Evolutionary conservation across 2,113 vertebrate species (phyloP).

Genomic region (Antennarius striatus): DNA sequence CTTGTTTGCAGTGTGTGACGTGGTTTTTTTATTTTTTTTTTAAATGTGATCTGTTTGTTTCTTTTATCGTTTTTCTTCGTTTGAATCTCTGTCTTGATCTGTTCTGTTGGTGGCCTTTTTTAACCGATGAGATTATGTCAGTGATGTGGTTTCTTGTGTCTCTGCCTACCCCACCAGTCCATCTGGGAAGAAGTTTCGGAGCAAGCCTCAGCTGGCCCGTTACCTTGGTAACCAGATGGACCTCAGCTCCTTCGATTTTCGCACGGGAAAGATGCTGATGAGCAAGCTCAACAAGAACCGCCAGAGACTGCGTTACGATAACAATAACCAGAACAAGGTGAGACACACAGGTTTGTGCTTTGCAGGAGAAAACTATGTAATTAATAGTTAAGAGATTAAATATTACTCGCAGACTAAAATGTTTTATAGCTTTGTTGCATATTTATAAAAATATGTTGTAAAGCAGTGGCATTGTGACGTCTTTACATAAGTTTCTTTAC

Average conservation of each 20-base stretch:
- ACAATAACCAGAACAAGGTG: conserved; percentile 94
- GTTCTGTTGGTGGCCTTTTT: background rate
- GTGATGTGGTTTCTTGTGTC: conserved; percentile 23
- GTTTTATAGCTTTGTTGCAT: too few species aligned
- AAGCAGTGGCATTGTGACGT: too few species aligned
- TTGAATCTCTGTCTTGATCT: background rate
- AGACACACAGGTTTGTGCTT: conserved; percentile 6
- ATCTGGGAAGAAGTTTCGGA: conserved; percentile 98
- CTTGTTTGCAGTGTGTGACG: conserved; percentile 12
- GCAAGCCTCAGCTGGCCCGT: conserved; percentile 96
- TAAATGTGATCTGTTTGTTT: conserved; percentile 12
- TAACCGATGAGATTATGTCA: background rate
- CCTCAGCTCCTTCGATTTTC: conserved; percentile 95
- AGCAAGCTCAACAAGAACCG: conserved; percentile 96
- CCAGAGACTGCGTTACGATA: conserved; percentile 93
- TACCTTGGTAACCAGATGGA: conserved; percentile 99
- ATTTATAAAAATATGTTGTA: too few species aligned
- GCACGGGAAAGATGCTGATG: conserved; percentile 96
- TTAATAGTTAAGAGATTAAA: too few species aligned
- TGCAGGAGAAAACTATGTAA: background rate
- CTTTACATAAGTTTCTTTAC: too few species aligned
- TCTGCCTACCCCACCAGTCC: conserved; percentile 80
- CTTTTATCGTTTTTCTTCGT: background rate
- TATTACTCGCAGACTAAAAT: too few species aligned
- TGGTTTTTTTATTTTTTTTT: conserved; percentile 5